Evolutionary conservation across 2,113 vertebrate species (phyloP).

Genomic region (Ascaphus truei): DNA sequence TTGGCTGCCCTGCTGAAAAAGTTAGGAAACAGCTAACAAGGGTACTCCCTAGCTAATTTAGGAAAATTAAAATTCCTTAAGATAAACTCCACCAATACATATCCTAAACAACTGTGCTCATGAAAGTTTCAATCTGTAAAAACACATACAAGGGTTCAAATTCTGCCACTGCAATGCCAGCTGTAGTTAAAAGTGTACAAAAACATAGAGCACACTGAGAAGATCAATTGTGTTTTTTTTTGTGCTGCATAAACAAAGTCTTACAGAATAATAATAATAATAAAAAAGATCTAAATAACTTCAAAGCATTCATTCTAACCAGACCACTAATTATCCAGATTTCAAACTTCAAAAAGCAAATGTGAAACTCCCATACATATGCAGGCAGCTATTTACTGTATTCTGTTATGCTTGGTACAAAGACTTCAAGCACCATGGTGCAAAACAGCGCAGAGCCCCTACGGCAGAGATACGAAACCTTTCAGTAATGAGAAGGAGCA

Average conservation of each 20-base stretch:
- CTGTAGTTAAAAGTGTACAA: slow-evolving; percentile 7
- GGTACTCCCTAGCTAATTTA: slow-evolving; percentile 12
- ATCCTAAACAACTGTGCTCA: neutral
- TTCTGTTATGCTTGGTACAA: neutral
- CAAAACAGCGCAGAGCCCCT: too few relatives aligned
- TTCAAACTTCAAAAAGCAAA: neutral
- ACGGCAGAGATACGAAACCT: too few relatives aligned
- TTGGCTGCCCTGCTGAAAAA: slow-evolving; percentile 9
- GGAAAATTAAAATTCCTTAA: slow-evolving; percentile 18
- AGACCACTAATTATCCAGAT: neutral
- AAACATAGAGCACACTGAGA: neutral
- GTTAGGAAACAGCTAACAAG: slow-evolving; percentile 24
- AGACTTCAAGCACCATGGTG: neutral
- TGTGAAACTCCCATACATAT: neutral
- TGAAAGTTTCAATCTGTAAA: neutral
- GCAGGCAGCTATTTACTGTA: neutral
- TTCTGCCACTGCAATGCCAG: neutral
- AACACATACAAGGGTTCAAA: neutral
- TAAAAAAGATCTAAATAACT: neutral
- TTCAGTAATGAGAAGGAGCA: too few relatives aligned
- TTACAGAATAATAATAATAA: neutral
- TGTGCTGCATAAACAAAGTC: neutral
- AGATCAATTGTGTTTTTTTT: neutral
- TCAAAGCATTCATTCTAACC: neutral
- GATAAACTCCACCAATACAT: slow-evolving; percentile 4